Evolutionary conservation across 1,140 invertebrate genomes (phyloP).

Genomic region (Drosophila novamexicana): DNA sequence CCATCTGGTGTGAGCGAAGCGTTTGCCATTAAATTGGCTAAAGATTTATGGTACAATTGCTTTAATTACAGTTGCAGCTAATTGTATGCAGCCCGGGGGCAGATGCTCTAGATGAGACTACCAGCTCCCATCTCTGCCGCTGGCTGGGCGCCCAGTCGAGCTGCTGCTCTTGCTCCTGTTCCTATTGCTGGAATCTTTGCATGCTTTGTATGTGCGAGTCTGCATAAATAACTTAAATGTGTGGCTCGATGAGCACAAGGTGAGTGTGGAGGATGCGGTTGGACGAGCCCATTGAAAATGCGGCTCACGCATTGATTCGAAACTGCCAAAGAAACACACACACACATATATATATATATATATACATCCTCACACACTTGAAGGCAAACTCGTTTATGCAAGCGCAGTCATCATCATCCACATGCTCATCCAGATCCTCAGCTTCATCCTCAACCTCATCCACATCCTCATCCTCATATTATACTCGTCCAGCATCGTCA

Average conservation of each 20-base stretch:
- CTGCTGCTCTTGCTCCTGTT: not conserved
- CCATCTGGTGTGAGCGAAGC: constrained; percentile 20
- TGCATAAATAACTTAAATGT: constrained; percentile 73
- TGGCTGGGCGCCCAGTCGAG: constrained; percentile 9
- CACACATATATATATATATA: constrained; percentile 6
- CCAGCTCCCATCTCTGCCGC: constrained; percentile 4
- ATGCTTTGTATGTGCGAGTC: constrained; percentile 74
- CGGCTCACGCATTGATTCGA: constrained; percentile 67
- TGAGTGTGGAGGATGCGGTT: constrained; percentile 12
- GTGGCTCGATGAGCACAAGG: constrained; percentile 26
- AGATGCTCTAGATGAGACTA: constrained; percentile 59
- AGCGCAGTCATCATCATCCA: constrained; percentile 71
- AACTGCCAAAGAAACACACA: constrained; percentile 26
- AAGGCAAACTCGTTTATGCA: constrained; percentile 75
- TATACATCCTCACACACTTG: constrained; percentile 60
- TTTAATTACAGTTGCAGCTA: constrained; percentile 82
- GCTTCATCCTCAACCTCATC: not conserved
- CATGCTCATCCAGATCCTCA: constrained; percentile 20
- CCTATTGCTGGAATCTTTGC: constrained; percentile 51
- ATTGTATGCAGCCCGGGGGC: constrained; percentile 71
- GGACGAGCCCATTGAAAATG: constrained; percentile 60
- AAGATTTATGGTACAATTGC: constrained; percentile 80
- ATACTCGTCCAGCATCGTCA: constrained; percentile 23
- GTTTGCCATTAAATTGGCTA: constrained; percentile 70
- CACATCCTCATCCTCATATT: constrained; percentile 12